These are phyloP conservation scores for Drosophila bocqueti DNA, from an alignment of 1,140 invertebrate species.

Conservation along the genomic window DNA sequence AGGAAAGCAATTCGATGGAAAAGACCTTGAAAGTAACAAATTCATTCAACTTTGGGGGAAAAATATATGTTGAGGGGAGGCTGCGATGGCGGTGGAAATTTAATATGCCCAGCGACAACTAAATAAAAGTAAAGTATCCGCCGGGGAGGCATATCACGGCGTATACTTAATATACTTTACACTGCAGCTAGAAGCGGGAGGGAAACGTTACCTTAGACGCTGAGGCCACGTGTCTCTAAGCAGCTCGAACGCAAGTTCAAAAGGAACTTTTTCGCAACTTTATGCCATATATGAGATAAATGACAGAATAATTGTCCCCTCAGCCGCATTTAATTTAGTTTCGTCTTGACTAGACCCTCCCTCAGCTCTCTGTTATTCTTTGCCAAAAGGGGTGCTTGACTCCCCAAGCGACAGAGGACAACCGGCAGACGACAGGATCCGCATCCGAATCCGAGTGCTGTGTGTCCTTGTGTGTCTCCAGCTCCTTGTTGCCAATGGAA, in stretches of 20 bases:
- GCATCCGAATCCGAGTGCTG: conserved; percentile 27
- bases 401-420: conserved; percentile 44
- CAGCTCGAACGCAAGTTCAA: conserved; percentile 34
- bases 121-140: conserved; percentile 62
- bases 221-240: conserved; percentile 57
- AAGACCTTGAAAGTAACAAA: conserved; percentile 49
- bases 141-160: conserved; percentile 48
- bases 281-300: conserved; percentile 43
- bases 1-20: conserved; percentile 50
- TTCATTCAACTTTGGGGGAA: conserved; percentile 38
- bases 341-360: conserved; percentile 38
- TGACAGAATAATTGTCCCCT: conserved; percentile 56
- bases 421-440: neutral
- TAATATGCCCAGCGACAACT: conserved; percentile 61
- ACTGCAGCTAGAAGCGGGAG: conserved; percentile 23
- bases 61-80: neutral
- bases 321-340: conserved; percentile 58
- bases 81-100: conserved; percentile 32
- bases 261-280: conserved; percentile 47
- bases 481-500: conserved; percentile 46
- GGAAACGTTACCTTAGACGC: conserved; percentile 22
- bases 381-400: conserved; percentile 30
- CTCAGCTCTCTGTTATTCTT: conserved; percentile 7
- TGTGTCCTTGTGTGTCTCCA: conserved; percentile 15
- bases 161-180: conserved; percentile 60